Percentiles rank a stretch among this genome's conserved stretches.
Evolutionary conservation across 1,140 invertebrate species (phyloP).

Genomic region (Leguminivora glycinivorella): DNA sequence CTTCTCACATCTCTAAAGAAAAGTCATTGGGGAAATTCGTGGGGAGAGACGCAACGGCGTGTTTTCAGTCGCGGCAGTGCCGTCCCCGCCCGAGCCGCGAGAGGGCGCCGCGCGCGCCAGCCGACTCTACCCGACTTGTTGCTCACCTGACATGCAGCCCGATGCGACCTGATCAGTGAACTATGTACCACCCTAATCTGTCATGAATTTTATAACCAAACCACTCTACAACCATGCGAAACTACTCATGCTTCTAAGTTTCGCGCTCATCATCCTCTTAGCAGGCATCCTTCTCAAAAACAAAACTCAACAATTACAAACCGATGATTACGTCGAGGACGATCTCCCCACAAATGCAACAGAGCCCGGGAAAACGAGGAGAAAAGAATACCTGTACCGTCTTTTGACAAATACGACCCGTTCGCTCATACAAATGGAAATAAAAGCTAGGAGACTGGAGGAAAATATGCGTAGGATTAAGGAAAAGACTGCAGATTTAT

Average conservation of each 20-base stretch:
- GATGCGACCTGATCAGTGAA: constrained; percentile 42
- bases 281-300: constrained; percentile 53
- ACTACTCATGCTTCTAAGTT: constrained; percentile 61
- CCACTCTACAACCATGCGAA: constrained; percentile 64
- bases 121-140: constrained; percentile 74
- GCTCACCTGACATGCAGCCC: constrained; percentile 50
- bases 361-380: constrained; percentile 60
- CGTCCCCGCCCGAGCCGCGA: constrained; percentile 67
- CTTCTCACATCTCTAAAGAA: constrained; percentile 64
- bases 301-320: constrained; percentile 51
- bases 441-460: constrained; percentile 77
- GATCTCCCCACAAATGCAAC: constrained; percentile 64
- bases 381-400: constrained; percentile 74
- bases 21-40: constrained; percentile 74
- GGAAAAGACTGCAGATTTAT: constrained; percentile 77
- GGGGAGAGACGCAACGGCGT: constrained; percentile 69
- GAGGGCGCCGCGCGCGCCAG: constrained; percentile 67
- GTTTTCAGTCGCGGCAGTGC: constrained; percentile 69
- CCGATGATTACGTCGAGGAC: constrained; percentile 46
- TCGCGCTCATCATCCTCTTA: constrained; percentile 53
- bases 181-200: constrained; percentile 46
- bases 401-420: constrained; percentile 77
- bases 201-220: constrained; percentile 70
- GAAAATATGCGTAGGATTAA: constrained; percentile 80
- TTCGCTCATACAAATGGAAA: constrained; percentile 79